Conservation (phyloP, 2,797 vertebrate genomes). For the Clarias pachynema region DNA sequence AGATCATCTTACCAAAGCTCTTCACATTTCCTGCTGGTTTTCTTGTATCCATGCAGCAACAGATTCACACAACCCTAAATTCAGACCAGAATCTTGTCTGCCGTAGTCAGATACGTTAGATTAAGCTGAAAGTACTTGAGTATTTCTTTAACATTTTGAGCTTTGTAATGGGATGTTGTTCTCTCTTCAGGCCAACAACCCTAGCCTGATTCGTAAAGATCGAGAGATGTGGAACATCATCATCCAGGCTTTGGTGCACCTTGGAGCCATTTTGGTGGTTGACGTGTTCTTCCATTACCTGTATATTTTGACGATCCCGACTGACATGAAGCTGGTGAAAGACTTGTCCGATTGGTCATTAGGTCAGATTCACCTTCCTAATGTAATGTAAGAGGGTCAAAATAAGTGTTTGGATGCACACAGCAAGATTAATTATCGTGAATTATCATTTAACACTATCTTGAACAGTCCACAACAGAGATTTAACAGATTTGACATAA, state of each 20-base stretch:
- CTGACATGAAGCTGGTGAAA: conserved; percentile 85
- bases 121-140: not conserved
- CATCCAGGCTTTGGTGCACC: conserved; percentile 79
- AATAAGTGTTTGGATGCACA: not conserved
- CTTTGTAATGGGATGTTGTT: not conserved
- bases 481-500: not conserved
- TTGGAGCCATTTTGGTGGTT: conserved; percentile 80
- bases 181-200: conserved; percentile 78
- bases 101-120: not conserved
- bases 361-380: conserved; percentile 75
- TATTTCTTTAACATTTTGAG: not conserved
- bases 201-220: conserved; percentile 81
- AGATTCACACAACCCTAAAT: not conserved
- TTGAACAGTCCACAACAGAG: not conserved
- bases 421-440: not conserved
- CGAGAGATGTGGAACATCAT: conserved; percentile 89
- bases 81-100: not conserved
- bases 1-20: not conserved
- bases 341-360: conserved; percentile 90
- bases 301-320: conserved; percentile 95
- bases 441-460: not conserved
- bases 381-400: not conserved
- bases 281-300: conserved; percentile 96
- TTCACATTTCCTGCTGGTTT: not conserved
- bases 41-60: not conserved